Percentiles rank a stretch among this genome's conserved stretches.
These are phyloP conservation scores for Trachelus tabidus DNA, from an alignment of 2,888 invertebrate species.

Conservation along the genomic window DNA sequence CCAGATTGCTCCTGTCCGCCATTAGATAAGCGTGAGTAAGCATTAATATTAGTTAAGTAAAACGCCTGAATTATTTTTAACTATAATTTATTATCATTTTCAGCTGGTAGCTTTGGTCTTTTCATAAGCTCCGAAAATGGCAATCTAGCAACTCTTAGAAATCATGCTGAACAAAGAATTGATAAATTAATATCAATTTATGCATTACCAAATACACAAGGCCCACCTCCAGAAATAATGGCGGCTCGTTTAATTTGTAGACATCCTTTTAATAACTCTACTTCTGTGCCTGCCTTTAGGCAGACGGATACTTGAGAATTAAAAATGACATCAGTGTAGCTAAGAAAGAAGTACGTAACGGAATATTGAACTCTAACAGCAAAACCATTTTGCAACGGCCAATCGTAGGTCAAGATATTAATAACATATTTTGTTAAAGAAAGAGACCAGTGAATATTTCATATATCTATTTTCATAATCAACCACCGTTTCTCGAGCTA, in stretches of 20 bases:
- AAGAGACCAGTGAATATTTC: neutral
- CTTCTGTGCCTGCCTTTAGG: neutral
- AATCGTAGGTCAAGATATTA: neutral
- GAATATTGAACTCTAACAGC: neutral
- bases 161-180: constrained; percentile 34
- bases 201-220: constrained; percentile 35
- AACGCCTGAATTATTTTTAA: constrained; percentile 7
- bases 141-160: constrained; percentile 21
- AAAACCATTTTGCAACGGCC: neutral
- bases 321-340: neutral
- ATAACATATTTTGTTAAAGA: neutral
- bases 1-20: constrained; percentile 51
- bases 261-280: neutral
- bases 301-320: neutral
- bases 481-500: neutral
- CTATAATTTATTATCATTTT: constrained; percentile 15
- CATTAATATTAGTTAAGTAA: constrained; percentile 9
- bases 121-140: constrained; percentile 37
- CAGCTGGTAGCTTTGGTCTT: constrained; percentile 54
- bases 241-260: constrained; percentile 29
- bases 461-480: neutral
- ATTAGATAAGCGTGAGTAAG: constrained; percentile 51
- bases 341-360: neutral
- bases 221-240: constrained; percentile 41
- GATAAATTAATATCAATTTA: constrained; percentile 45